Evolutionary conservation across 2,797 vertebrate species (phyloP).

Genomic region (Borostomias antarcticus): DNA sequence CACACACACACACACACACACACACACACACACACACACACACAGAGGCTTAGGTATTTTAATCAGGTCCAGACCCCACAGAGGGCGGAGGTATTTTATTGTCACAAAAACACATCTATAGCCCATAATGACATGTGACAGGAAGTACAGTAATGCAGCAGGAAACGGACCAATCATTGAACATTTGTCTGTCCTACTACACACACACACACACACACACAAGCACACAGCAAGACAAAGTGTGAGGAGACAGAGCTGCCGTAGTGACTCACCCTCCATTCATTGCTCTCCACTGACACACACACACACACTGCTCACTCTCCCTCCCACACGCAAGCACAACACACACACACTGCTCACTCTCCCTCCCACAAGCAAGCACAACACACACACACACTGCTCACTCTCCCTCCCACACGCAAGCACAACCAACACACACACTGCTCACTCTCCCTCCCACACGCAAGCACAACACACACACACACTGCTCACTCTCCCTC

Average conservation of each 20-base stretch:
- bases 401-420: background rate
- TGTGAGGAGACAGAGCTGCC: background rate
- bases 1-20: slow-evolving; percentile 20
- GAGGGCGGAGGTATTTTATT: slow-evolving; percentile 36
- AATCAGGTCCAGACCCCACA: slow-evolving; percentile 64
- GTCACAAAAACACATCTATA: background rate
- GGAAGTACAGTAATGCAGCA: background rate
- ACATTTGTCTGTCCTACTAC: background rate
- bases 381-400: background rate
- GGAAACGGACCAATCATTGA: background rate
- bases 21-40: slow-evolving; percentile 20
- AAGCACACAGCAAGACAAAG: slow-evolving; percentile 1
- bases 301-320: background rate
- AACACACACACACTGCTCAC: no score
- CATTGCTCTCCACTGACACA: slow-evolving; percentile 1
- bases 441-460: background rate
- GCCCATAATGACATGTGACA: background rate
- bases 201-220: background rate
- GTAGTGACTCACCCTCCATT: slow-evolving; percentile 5
- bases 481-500: background rate
- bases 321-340: no score
- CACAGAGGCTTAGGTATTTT: slow-evolving; percentile 59
- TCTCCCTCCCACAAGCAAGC: background rate
- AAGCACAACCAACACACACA: no score
- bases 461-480: no score